A percentile compares a stretch with the other conserved stretches of the same genome.
These are phyloP conservation scores for Ceramica pisi DNA, from an alignment of 2,888 invertebrate species.

Conservation along the genomic window DNA sequence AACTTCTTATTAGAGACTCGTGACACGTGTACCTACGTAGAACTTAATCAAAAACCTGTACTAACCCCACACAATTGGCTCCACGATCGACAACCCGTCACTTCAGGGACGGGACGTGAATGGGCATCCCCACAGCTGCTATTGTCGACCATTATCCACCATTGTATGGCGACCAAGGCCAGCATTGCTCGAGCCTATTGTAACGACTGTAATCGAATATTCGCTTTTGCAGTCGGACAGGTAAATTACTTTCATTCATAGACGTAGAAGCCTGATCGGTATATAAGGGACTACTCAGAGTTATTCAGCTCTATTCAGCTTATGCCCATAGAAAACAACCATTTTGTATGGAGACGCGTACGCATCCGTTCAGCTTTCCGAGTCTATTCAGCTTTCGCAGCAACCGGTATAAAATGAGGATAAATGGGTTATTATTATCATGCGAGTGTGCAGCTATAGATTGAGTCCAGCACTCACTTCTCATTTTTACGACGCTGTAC, in stretches of 20 bases:
- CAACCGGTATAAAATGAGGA: too few species aligned
- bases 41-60: neutral
- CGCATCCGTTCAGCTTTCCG: too few species aligned
- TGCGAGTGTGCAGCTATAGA: too few species aligned
- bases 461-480: too few species aligned
- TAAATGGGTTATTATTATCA: too few species aligned
- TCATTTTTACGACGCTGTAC: too few species aligned
- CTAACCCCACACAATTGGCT: slow-evolving; percentile 2
- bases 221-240: slow-evolving; percentile 29
- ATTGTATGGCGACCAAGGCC: slow-evolving; percentile 54
- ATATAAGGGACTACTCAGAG: too few species aligned
- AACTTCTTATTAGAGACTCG: neutral
- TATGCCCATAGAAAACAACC: too few species aligned
- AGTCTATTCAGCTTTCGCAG: too few species aligned
- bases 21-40: neutral
- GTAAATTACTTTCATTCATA: slow-evolving; percentile 40
- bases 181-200: slow-evolving; percentile 64
- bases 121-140: slow-evolving; percentile 37
- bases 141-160: slow-evolving; percentile 46
- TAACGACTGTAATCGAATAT: slow-evolving; percentile 56
- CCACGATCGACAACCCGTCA: slow-evolving; percentile 9
- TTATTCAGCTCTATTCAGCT: too few species aligned
- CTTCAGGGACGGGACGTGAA: slow-evolving; percentile 32
- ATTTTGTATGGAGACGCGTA: too few species aligned
- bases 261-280: neutral